phyloP scores from a whole-genome alignment of 1,140 invertebrate genomes.

The Drosophila seguyi region DNA sequence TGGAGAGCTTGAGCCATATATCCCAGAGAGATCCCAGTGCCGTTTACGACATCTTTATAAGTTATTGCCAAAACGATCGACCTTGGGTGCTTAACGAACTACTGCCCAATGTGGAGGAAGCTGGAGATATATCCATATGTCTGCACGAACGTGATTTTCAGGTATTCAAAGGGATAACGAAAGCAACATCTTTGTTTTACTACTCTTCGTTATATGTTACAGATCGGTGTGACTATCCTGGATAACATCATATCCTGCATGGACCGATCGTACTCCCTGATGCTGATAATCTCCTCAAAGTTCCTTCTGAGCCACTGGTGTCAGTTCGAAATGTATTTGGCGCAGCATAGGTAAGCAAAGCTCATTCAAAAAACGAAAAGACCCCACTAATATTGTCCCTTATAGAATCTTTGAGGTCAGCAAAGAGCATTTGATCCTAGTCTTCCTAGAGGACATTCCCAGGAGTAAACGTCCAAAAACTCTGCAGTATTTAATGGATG shows the following conservation, averaged over 20 bases:
- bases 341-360: conserved; percentile 86
- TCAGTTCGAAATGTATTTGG: conserved; percentile 89
- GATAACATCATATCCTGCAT: conserved; percentile 89
- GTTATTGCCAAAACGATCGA: conserved; percentile 88
- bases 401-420: conserved; percentile 87
- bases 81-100: conserved; percentile 87
- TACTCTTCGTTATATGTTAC: conserved; percentile 17
- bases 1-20: conserved; percentile 53
- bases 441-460: conserved; percentile 88
- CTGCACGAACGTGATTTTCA: conserved; percentile 89
- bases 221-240: conserved; percentile 88
- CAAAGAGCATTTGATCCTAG: conserved; percentile 87
- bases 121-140: conserved; percentile 87
- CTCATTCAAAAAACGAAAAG: neutral
- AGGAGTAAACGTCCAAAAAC: conserved; percentile 87
- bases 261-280: conserved; percentile 87
- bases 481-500: conserved; percentile 88
- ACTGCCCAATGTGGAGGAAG: conserved; percentile 87
- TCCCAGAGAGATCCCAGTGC: conserved; percentile 54
- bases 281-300: conserved; percentile 87
- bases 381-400: neutral
- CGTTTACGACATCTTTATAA: conserved; percentile 88
- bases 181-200: too few species aligned
- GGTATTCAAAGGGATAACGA: conserved; percentile 67
- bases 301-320: conserved; percentile 89